Conservation (phyloP, 2,113 vertebrate species). For the Xenopus borealis region DNA sequence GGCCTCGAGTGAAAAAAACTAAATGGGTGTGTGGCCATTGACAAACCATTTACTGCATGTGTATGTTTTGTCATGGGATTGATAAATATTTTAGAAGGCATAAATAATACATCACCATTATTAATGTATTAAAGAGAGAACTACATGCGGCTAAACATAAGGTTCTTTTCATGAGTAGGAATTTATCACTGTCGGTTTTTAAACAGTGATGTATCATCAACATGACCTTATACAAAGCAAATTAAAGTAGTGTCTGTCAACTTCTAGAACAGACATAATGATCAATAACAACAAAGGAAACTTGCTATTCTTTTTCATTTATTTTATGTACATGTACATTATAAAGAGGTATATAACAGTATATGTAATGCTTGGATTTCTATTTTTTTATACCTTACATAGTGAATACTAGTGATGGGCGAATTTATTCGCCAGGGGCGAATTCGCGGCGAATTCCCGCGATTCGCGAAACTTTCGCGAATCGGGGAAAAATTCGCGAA, state of each 20-base stretch:
- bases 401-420: no score
- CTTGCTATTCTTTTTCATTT: no score
- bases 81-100: constrained; percentile 36
- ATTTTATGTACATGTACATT: no score
- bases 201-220: constrained; percentile 22
- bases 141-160: constrained; percentile 22
- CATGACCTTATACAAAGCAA: constrained; percentile 40
- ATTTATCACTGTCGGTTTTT: constrained; percentile 31
- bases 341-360: no score
- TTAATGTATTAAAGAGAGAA: constrained; percentile 36
- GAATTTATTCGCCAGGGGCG: no score
- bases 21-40: neutral
- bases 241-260: constrained; percentile 35
- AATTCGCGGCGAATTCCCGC: no score
- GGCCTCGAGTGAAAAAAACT: no score
- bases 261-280: constrained; percentile 14
- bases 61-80: constrained; percentile 24
- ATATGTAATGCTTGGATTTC: no score
- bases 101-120: constrained; percentile 45
- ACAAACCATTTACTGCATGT: constrained; percentile 7
- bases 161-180: constrained; percentile 19
- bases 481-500: no score
- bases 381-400: no score
- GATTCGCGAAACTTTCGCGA: no score
- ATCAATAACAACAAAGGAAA: constrained; percentile 2